A percentile compares a stretch with the other conserved stretches of the same genome.
Evolutionary conservation across 2,797 vertebrate species (phyloP).

Genomic region (Oophaga sylvatica): DNA sequence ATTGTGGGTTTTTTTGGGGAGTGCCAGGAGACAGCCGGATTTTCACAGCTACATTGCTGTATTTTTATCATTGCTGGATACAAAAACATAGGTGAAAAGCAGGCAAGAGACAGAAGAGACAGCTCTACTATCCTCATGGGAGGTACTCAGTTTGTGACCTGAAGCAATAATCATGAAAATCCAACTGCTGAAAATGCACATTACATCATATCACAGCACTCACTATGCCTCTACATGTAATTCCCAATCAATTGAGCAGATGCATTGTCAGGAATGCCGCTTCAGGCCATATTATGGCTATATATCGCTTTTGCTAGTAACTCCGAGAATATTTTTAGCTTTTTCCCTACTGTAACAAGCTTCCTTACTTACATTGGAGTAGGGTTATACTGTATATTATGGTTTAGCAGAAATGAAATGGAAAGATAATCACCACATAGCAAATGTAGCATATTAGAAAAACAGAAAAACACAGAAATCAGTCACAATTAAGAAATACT

Average conservation of each 20-base stretch:
- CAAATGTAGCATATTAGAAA: not conserved
- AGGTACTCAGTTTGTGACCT: slow-evolving; percentile 20
- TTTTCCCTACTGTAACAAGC: not conserved
- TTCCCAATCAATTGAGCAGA: slow-evolving; percentile 16
- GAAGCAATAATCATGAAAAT: slow-evolving; percentile 15
- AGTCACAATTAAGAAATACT: not conserved
- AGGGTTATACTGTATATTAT: not conserved
- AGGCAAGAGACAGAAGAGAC: not conserved
- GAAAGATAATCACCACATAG: not conserved
- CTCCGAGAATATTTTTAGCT: slow-evolving; percentile 9
- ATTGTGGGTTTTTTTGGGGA: not conserved
- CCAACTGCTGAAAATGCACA: not conserved
- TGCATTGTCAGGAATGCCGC: slow-evolving; percentile 11
- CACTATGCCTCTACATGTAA: not conserved
- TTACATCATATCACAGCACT: not conserved
- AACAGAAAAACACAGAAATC: not conserved
- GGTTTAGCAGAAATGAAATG: not conserved
- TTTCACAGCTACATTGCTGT: not conserved
- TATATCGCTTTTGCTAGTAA: not conserved
- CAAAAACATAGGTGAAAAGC: not conserved
- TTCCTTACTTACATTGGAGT: not conserved
- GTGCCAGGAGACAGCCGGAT: not conserved
- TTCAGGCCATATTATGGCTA: slow-evolving; percentile 2
- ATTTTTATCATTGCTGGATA: not conserved
- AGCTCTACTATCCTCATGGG: slow-evolving; percentile 7